phyloP scores from a whole-genome alignment of 2,888 invertebrate genomes.

The Cremastobaeus sp. region DNA sequence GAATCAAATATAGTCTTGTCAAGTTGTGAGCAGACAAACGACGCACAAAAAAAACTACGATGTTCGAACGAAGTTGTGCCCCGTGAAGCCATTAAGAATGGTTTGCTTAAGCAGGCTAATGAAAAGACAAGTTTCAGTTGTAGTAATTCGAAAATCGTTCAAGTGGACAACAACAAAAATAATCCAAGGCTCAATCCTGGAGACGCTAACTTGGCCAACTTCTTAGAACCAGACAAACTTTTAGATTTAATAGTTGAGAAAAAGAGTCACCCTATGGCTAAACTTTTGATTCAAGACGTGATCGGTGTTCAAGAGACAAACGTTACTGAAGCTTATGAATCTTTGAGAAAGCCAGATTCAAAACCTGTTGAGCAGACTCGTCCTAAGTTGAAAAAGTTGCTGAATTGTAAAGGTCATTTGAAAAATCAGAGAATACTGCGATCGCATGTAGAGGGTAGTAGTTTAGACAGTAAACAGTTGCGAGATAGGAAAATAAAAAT shows the following conservation, averaged over 20 bases:
- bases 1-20: no score
- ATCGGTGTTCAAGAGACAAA: slow-evolving; percentile 71
- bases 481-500: slow-evolving; percentile 24
- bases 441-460: slow-evolving; percentile 12
- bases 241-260: slow-evolving; percentile 71
- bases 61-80: no score
- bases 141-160: no score
- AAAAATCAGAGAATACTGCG: slow-evolving; percentile 26
- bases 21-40: no score
- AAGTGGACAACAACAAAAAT: no score
- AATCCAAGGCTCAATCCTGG: no score
- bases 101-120: no score
- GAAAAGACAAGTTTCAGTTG: no score
- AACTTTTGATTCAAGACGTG: slow-evolving; percentile 72
- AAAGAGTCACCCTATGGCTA: slow-evolving; percentile 72
- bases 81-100: no score
- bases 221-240: slow-evolving; percentile 72
- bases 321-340: slow-evolving; percentile 67
- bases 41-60: no score
- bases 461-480: slow-evolving; percentile 10
- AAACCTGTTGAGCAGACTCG: slow-evolving; percentile 1
- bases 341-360: slow-evolving; percentile 43
- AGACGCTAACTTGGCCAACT: no score
- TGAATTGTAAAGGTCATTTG: slow-evolving; percentile 8
- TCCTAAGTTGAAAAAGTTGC: slow-evolving; percentile 9